Conservation (phyloP, 2,797 vertebrate species). For the Hemibagrus guttatus region DNA sequence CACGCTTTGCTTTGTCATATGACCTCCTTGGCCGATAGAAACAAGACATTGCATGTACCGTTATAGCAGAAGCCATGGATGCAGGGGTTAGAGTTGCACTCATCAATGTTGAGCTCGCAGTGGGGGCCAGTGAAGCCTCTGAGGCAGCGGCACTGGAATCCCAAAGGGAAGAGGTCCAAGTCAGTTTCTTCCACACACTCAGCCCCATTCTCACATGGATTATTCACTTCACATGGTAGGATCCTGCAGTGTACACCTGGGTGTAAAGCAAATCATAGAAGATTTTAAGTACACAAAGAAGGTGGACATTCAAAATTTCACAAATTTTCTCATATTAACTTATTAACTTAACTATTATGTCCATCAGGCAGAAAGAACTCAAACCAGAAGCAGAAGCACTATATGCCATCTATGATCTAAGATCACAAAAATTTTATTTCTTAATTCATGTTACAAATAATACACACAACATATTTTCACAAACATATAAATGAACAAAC, state of each 20-base stretch:
- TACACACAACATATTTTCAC: background rate
- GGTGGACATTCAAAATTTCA: background rate
- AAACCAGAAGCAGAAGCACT: background rate
- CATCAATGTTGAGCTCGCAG: background rate
- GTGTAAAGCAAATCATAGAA: background rate
- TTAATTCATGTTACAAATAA: background rate
- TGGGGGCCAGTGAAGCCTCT: constrained; percentile 67
- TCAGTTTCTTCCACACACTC: constrained; percentile 78
- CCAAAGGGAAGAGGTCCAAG: constrained; percentile 72
- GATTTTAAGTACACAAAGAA: background rate
- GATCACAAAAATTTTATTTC: background rate
- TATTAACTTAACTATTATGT: background rate
- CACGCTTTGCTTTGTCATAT: too few species aligned
- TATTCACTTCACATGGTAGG: constrained; percentile 76
- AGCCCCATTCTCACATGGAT: constrained; percentile 81
- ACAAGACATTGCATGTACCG: background rate
- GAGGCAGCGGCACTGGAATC: constrained; percentile 62
- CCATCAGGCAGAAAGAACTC: background rate
- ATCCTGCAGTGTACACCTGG: constrained; percentile 82
- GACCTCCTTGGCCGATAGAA: too few species aligned
- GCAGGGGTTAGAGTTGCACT: constrained; percentile 4
- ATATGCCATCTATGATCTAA: background rate
- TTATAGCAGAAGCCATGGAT: constrained; percentile 17
- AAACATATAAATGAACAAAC: background rate
- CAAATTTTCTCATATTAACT: too few species aligned